phyloP scores from a whole-genome alignment of 2,797 vertebrate species.

The Halcyon chelicuti region DNA sequence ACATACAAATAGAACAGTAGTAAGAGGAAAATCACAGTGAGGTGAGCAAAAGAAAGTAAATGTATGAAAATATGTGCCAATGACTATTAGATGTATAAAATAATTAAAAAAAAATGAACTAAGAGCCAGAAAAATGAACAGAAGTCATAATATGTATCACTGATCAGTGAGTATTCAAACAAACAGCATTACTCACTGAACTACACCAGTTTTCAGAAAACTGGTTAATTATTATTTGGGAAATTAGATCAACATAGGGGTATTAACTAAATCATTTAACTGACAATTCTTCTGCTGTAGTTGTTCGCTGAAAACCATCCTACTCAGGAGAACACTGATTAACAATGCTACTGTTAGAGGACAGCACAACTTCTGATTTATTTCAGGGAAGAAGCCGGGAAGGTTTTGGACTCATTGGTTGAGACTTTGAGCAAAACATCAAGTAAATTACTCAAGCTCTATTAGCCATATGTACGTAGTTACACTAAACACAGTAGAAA shows the following conservation, averaged over 20 bases:
- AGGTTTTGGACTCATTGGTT: background rate
- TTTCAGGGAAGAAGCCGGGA: background rate
- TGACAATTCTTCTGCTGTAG: background rate
- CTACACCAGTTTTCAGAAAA: background rate
- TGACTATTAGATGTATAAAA: background rate
- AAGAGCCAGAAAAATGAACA: background rate
- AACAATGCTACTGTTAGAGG: background rate
- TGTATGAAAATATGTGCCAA: background rate
- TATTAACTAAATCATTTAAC: background rate
- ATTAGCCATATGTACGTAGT: background rate
- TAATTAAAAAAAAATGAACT: background rate
- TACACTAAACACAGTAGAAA: background rate
- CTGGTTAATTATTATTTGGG: background rate
- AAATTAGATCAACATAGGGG: background rate
- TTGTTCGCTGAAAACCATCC: background rate
- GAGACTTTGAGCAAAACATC: background rate
- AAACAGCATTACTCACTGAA: background rate
- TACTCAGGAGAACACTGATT: background rate
- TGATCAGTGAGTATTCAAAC: background rate
- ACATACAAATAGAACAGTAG: background rate
- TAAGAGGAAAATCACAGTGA: background rate
- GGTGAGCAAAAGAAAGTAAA: background rate
- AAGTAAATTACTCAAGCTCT: background rate
- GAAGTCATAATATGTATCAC: background rate
- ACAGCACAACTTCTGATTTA: background rate